phyloP scores from a whole-genome alignment of 2,888 invertebrate genomes.

The Noctua janthina region DNA sequence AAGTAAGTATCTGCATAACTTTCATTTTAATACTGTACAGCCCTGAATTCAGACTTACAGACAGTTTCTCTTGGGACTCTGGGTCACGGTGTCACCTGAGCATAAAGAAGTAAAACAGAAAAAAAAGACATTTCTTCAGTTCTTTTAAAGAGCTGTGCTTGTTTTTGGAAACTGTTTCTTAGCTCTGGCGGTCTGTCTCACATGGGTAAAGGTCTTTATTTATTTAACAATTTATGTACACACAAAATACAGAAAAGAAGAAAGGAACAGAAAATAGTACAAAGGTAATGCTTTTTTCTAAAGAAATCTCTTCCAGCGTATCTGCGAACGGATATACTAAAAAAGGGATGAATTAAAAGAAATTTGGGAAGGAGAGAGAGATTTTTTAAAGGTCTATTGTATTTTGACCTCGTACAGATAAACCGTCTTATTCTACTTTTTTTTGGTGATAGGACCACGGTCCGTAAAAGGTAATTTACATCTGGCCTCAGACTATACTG shows the following conservation, averaged over 20 bases:
- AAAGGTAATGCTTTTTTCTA: no score
- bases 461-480: not conserved
- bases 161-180: constrained; percentile 5
- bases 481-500: not conserved
- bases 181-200: not conserved
- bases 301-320: no score
- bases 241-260: no score
- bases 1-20: not conserved
- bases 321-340: no score
- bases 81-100: constrained; percentile 25
- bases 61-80: constrained; percentile 6
- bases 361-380: no score
- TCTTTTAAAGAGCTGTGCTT: constrained; percentile 21
- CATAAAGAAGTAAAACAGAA: constrained; percentile 24
- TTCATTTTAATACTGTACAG: constrained; percentile 28
- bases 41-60: constrained; percentile 9
- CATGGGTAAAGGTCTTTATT: not conserved
- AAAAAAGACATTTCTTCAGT: constrained; percentile 2
- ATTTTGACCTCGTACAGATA: not conserved
- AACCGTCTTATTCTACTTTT: not conserved
- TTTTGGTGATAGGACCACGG: not conserved
- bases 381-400: not conserved
- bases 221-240: no score
- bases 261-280: no score
- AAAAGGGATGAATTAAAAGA: no score